Evolutionary conservation across 2,113 vertebrate species (phyloP).

Genomic region (Isurus oxyrinchus): DNA sequence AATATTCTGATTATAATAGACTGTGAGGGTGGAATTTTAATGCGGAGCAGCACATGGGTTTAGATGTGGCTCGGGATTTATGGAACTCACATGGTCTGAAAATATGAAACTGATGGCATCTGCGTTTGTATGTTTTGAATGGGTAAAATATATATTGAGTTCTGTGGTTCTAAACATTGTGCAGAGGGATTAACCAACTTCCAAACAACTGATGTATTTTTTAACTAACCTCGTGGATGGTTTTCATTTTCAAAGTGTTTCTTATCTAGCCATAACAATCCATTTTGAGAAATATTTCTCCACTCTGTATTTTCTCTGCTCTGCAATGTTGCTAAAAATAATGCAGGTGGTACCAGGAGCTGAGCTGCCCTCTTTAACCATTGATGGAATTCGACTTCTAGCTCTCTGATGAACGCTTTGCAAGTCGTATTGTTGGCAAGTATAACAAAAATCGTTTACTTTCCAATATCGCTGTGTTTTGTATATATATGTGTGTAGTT

Average conservation of each 20-base stretch:
- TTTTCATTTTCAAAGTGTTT: neutral
- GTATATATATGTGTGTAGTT: neutral
- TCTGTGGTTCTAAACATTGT: neutral
- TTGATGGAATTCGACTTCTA: neutral
- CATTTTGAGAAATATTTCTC: conserved; percentile 2
- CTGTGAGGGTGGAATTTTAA: too few species aligned
- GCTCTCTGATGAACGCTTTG: neutral
- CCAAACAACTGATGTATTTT: neutral
- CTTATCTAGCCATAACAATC: neutral
- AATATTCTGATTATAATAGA: too few species aligned
- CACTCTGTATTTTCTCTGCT: neutral
- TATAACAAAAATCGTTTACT: neutral
- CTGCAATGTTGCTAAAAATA: neutral
- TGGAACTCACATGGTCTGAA: too few species aligned
- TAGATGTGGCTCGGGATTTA: too few species aligned
- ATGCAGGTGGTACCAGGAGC: neutral
- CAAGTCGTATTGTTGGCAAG: neutral
- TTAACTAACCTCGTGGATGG: neutral
- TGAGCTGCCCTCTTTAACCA: neutral
- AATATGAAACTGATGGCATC: neutral
- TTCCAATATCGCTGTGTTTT: neutral
- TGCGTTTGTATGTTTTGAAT: neutral
- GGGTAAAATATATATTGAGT: neutral
- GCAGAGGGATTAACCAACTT: neutral
- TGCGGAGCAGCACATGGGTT: too few species aligned